A percentile compares a stretch with the other conserved stretches of the same genome.
phyloP scores from a whole-genome alignment of 2,113 vertebrate genomes.

The Dolichotis patagonum region DNA sequence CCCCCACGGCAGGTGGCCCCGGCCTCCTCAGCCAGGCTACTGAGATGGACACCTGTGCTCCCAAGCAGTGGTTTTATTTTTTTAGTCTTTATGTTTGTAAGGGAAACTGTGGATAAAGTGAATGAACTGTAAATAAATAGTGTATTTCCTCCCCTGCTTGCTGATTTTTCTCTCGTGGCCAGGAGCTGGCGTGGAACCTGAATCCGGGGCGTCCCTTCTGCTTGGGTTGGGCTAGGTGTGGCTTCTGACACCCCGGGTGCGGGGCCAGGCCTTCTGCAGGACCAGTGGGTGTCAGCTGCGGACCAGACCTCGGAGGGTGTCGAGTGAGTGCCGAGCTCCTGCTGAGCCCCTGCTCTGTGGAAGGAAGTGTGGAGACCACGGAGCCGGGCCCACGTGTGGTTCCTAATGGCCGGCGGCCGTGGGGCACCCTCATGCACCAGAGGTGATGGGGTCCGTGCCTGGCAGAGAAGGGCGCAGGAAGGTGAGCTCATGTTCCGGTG shows the following conservation, averaged over 20 bases:
- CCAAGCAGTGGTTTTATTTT: conserved; percentile 83
- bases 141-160: conserved; percentile 74
- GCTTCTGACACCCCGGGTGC: background rate
- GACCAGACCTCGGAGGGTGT: background rate
- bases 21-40: conserved; percentile 4
- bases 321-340: background rate
- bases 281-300: background rate
- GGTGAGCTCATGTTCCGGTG: background rate
- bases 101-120: conserved; percentile 81
- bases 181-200: background rate
- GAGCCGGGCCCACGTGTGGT: background rate
- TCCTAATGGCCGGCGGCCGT: background rate
- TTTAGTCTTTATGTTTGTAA: conserved; percentile 83
- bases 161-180: background rate
- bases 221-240: background rate
- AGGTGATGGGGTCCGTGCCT: background rate
- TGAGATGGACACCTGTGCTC: conserved; percentile 78
- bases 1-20: background rate
- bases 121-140: conserved; percentile 81
- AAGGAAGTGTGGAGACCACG: background rate
- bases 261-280: background rate
- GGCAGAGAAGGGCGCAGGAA: background rate
- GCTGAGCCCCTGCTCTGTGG: background rate
- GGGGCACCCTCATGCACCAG: background rate
- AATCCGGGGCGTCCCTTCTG: background rate